Evolutionary conservation across 2,888 invertebrate species (phyloP).

Genomic region (Germaria angustata): DNA sequence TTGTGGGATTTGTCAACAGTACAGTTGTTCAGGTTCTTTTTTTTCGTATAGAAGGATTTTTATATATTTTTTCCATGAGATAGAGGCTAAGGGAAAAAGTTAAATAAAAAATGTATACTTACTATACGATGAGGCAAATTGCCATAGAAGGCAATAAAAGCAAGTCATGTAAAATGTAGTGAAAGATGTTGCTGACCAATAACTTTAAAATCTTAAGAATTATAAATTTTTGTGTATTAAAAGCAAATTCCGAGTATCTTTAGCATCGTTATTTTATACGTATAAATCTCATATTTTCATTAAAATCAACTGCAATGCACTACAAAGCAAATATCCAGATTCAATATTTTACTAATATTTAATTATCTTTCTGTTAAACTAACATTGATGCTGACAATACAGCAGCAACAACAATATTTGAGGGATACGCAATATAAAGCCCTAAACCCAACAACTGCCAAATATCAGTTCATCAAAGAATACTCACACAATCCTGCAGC

Average conservation of each 20-base stretch:
- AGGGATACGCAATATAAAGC: constrained; percentile 9
- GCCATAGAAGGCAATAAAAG: background rate
- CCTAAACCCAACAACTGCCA: constrained; percentile 21
- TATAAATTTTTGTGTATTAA: background rate
- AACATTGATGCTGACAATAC: constrained; percentile 6
- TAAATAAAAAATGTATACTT: background rate
- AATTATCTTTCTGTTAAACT: constrained; percentile 51
- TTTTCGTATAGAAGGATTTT: background rate
- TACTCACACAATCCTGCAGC: background rate
- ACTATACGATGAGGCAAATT: constrained; percentile 32
- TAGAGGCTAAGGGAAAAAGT: background rate
- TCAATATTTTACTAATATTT: constrained; percentile 50
- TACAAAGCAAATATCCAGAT: background rate
- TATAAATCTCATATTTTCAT: background rate
- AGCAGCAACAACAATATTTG: constrained; percentile 12
- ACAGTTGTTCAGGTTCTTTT: constrained; percentile 25
- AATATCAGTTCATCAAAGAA: constrained; percentile 40
- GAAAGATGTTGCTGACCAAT: background rate
- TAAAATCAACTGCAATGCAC: background rate
- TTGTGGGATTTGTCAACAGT: constrained; percentile 67
- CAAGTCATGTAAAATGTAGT: background rate
- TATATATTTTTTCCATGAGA: background rate
- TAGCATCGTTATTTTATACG: background rate
- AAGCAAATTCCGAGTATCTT: background rate
- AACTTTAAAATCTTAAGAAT: background rate